phyloP scores from a whole-genome alignment of 2,113 vertebrate species.

The Columba livia region DNA sequence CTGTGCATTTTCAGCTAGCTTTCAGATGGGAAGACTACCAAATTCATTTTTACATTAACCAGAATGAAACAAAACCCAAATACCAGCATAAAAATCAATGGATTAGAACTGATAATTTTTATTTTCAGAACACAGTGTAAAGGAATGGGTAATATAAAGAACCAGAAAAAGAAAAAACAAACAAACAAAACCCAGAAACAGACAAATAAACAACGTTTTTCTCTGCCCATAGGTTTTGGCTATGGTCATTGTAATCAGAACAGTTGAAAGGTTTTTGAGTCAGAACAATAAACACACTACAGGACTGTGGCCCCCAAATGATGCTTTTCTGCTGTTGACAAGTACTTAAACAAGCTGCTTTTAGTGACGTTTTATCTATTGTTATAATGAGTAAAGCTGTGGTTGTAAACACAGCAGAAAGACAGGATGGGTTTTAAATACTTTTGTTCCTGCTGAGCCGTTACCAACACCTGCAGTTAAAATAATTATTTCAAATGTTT shows the following conservation, averaged over 20 bases:
- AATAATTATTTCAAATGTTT: constrained; percentile 69
- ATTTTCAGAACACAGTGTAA: neutral
- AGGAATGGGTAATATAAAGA: neutral
- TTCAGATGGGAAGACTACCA: neutral
- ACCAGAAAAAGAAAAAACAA: neutral
- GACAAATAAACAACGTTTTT: neutral
- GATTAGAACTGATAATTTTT: neutral
- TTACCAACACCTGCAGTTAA: constrained; percentile 65
- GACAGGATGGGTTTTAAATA: constrained; percentile 51
- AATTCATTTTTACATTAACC: neutral
- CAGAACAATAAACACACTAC: neutral
- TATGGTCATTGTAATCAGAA: neutral
- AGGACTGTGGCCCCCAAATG: neutral
- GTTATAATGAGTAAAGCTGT: constrained; percentile 30
- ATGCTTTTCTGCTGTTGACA: neutral
- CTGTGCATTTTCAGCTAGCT: neutral
- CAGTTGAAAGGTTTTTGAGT: neutral
- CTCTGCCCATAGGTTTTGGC: neutral
- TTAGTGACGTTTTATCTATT: constrained; percentile 13
- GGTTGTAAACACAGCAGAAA: constrained; percentile 41
- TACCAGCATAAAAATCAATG: neutral
- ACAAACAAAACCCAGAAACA: neutral
- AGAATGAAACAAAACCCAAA: neutral
- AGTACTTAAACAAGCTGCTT: constrained; percentile 4
- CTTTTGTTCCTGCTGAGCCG: constrained; percentile 64